Evolutionary conservation across 2,797 vertebrate species (phyloP).

Genomic region (Emys orbicularis): DNA sequence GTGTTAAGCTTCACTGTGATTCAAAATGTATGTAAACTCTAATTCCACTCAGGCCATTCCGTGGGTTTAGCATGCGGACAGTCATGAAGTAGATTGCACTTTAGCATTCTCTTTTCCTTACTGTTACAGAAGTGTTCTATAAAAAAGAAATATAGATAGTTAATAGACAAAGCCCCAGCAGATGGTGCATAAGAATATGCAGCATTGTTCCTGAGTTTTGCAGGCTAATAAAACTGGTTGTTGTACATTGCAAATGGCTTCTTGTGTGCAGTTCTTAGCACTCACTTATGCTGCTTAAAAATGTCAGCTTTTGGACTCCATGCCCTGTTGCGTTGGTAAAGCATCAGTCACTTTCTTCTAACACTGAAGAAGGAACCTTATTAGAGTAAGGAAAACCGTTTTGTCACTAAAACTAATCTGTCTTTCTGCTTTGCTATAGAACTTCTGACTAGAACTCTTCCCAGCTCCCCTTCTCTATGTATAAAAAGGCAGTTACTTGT

Average conservation of each 20-base stretch:
- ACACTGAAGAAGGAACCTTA: not conserved
- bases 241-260: not conserved
- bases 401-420: not conserved
- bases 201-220: not conserved
- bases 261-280: not conserved
- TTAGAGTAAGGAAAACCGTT: not conserved
- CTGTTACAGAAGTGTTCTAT: not conserved
- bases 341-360: not conserved
- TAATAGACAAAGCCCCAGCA: slow-evolving; percentile 8
- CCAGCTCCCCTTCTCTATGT: not conserved
- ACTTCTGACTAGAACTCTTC: not conserved
- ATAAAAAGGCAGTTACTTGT: not conserved
- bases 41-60: not conserved
- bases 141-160: not conserved
- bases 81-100: not conserved
- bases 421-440: not conserved
- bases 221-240: not conserved
- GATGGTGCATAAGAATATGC: slow-evolving; percentile 51
- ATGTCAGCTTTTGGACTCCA: not conserved
- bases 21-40: not conserved
- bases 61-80: not conserved
- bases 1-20: not conserved
- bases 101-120: not conserved
- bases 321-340: not conserved
- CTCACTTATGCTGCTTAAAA: not conserved